These are phyloP conservation scores for Xanthorhoe designata DNA, from an alignment of 2,888 invertebrate genomes.

Conservation along the genomic window DNA sequence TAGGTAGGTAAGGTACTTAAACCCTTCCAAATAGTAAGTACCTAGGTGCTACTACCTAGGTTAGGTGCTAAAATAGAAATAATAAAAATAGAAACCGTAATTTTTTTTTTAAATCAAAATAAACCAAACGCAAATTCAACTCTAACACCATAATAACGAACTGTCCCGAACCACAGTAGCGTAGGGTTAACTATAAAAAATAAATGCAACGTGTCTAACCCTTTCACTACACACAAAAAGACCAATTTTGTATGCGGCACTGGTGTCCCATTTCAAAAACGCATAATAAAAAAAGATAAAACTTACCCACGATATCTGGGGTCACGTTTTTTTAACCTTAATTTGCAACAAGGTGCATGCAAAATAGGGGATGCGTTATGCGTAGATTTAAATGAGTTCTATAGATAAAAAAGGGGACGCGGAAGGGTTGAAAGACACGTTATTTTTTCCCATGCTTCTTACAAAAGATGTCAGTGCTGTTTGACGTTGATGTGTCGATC, in stretches of 20 bases:
- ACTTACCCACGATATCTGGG: slow-evolving; percentile 82
- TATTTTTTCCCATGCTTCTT: slow-evolving; percentile 71
- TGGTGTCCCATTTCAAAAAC: slow-evolving; percentile 85
- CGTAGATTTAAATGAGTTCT: slow-evolving; percentile 78
- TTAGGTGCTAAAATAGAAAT: too few relatives aligned
- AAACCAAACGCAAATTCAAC: slow-evolving; percentile 69
- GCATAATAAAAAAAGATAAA: slow-evolving; percentile 79
- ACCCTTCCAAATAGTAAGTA: too few relatives aligned
- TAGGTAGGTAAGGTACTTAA: too few relatives aligned
- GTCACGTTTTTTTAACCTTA: slow-evolving; percentile 82
- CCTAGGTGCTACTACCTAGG: too few relatives aligned
- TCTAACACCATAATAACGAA: slow-evolving; percentile 80
- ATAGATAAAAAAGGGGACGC: slow-evolving; percentile 66
- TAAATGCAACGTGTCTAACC: slow-evolving; percentile 73
- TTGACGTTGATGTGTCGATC: slow-evolving; percentile 74
- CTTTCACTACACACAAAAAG: slow-evolving; percentile 74
- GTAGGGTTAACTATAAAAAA: slow-evolving; percentile 64
- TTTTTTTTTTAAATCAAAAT: slow-evolving; percentile 37
- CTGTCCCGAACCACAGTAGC: slow-evolving; percentile 75
- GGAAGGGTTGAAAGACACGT: slow-evolving; percentile 63
- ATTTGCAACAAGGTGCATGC: slow-evolving; percentile 86
- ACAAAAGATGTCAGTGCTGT: slow-evolving; percentile 73
- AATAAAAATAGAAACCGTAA: too few relatives aligned
- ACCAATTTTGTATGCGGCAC: slow-evolving; percentile 82
- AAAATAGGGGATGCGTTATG: slow-evolving; percentile 70